These are phyloP conservation scores for Ericerus pela DNA, from an alignment of 1,140 invertebrate genomes.

Conservation along the genomic window DNA sequence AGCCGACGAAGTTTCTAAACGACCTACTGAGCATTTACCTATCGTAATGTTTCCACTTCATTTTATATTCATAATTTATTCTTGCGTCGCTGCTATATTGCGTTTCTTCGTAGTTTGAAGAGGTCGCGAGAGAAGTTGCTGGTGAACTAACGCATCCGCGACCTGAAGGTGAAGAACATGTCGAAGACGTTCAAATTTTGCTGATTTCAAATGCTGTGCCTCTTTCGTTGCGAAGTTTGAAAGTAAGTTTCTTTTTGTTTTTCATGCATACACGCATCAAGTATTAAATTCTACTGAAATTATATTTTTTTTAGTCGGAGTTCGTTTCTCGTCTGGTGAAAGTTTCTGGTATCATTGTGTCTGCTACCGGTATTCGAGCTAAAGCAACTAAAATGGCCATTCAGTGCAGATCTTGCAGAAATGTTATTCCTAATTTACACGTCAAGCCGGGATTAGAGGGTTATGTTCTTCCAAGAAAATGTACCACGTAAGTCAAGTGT, in stretches of 20 bases:
- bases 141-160: constrained; percentile 90
- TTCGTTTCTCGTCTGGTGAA: constrained; percentile 86
- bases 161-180: constrained; percentile 73
- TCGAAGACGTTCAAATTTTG: constrained; percentile 89
- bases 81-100: not conserved
- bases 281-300: constrained; percentile 8
- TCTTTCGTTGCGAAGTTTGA: constrained; percentile 65
- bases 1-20: constrained; percentile 81
- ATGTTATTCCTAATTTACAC: constrained; percentile 71
- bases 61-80: not conserved
- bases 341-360: constrained; percentile 89
- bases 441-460: constrained; percentile 94
- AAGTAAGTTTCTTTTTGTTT: constrained; percentile 39
- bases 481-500: constrained; percentile 73
- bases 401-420: constrained; percentile 87
- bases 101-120: constrained; percentile 57
- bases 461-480: constrained; percentile 89
- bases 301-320: constrained; percentile 53
- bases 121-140: constrained; percentile 90
- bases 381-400: constrained; percentile 92
- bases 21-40: constrained; percentile 82
- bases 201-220: constrained; percentile 73
- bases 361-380: constrained; percentile 82
- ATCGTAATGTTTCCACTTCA: constrained; percentile 38
- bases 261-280: not conserved